Conservation (phyloP, 2,113 vertebrate genomes). For the Megaleporinus macrocephalus region DNA sequence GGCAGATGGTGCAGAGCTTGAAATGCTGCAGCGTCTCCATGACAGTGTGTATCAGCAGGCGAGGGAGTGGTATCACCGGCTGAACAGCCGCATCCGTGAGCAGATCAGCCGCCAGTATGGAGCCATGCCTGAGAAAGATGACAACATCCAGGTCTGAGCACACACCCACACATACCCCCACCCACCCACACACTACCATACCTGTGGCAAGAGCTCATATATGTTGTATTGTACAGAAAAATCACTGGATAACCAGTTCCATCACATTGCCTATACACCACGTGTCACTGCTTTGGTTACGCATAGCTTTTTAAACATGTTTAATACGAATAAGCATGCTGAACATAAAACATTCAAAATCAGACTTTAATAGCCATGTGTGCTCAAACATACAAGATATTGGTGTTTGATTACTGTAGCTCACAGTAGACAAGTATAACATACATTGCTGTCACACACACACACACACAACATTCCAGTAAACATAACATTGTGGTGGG, state of each 20-base stretch:
- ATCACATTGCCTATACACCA: background rate
- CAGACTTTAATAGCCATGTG: too few relatives aligned
- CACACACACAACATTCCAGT: too few relatives aligned
- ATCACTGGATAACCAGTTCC: background rate
- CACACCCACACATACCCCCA: background rate
- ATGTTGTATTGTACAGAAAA: background rate
- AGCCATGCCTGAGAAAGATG: slow-evolving; percentile 81
- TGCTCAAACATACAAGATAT: too few relatives aligned
- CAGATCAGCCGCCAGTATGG: slow-evolving; percentile 81
- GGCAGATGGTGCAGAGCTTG: slow-evolving; percentile 82
- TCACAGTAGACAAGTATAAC: too few relatives aligned
- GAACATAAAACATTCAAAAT: too few relatives aligned
- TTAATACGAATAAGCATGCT: too few relatives aligned
- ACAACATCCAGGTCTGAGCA: slow-evolving; percentile 85
- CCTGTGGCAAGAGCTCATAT: background rate
- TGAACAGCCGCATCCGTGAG: slow-evolving; percentile 74
- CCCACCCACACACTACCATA: background rate
- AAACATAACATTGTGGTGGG: too few relatives aligned
- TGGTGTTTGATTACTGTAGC: too few relatives aligned
- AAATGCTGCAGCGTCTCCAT: slow-evolving; percentile 81
- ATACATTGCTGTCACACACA: too few relatives aligned
- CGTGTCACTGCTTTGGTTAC: too few relatives aligned
- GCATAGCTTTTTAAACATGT: too few relatives aligned
- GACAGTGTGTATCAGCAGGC: slow-evolving; percentile 86
- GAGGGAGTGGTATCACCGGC: slow-evolving; percentile 82